Conservation (phyloP, 2,113 vertebrate genomes). For the Muntiacus reevesi region DNA sequence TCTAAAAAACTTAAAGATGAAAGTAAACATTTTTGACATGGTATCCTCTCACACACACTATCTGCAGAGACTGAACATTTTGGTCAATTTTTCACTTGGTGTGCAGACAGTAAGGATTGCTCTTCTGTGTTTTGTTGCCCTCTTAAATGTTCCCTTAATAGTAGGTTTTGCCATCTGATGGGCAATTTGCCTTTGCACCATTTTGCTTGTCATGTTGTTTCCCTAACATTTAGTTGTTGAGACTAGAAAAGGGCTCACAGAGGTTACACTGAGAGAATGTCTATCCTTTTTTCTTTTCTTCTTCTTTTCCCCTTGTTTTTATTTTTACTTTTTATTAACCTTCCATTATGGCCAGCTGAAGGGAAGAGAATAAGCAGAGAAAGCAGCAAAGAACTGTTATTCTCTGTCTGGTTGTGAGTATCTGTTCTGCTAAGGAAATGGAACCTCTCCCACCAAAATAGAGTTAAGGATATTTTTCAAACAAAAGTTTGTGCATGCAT, state of each 20-base stretch:
- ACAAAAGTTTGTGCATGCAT: background rate
- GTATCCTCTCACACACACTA: background rate
- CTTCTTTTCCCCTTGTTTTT: background rate
- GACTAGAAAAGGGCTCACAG: constrained; percentile 6
- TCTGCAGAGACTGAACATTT: constrained; percentile 11
- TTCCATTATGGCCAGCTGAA: constrained; percentile 8
- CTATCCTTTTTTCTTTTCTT: background rate
- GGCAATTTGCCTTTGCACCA: background rate
- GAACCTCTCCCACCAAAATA: background rate
- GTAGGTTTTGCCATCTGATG: constrained; percentile 36
- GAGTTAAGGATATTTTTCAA: background rate
- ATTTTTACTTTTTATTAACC: background rate
- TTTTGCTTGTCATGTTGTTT: background rate
- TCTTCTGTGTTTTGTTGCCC: constrained; percentile 27
- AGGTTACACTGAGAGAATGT: background rate
- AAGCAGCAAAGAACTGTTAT: background rate
- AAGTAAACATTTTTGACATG: background rate
- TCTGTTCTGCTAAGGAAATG: background rate
- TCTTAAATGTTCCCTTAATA: constrained; percentile 52
- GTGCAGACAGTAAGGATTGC: background rate
- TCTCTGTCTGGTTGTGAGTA: background rate
- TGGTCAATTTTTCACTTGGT: constrained; percentile 16
- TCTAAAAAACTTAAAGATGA: constrained; percentile 1
- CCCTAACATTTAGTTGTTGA: background rate
- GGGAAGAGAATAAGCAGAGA: constrained; percentile 2